Conservation (phyloP, 2,888 invertebrate species). For the Silvanus unidentatus region DNA sequence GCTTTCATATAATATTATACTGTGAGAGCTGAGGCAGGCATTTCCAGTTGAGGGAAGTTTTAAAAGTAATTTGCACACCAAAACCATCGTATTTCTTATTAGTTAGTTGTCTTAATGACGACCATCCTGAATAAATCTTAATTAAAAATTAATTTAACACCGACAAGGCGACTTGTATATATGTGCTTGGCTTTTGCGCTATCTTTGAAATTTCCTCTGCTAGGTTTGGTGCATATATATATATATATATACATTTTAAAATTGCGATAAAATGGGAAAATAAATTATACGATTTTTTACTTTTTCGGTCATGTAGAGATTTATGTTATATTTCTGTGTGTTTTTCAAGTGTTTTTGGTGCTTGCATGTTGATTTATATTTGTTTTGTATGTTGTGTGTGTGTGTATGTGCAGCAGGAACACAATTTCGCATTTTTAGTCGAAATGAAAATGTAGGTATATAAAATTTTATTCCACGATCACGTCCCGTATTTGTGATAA, state of each 20-base stretch:
- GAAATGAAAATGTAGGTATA: too few species aligned
- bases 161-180: conserved; percentile 9
- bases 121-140: conserved; percentile 33
- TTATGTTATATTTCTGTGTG: not conserved
- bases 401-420: too few species aligned
- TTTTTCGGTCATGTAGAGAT: conserved; percentile 4
- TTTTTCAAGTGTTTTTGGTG: not conserved
- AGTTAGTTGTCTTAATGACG: conserved; percentile 30
- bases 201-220: not conserved
- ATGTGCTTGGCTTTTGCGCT: not conserved
- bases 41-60: not conserved
- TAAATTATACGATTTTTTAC: conserved; percentile 13
- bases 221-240: too few species aligned
- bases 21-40: too few species aligned
- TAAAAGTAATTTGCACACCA: conserved; percentile 1
- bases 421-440: too few species aligned
- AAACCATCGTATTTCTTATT: conserved; percentile 18
- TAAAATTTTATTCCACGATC: too few species aligned
- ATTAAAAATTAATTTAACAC: conserved; percentile 37
- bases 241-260: conserved; percentile 16
- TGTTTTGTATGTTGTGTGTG: not conserved
- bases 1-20: too few species aligned
- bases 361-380: not conserved
- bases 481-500: too few species aligned
- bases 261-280: conserved; percentile 18